Evolutionary conservation across 2,113 vertebrate species (phyloP).

Genomic region (Athene cunicularia): DNA sequence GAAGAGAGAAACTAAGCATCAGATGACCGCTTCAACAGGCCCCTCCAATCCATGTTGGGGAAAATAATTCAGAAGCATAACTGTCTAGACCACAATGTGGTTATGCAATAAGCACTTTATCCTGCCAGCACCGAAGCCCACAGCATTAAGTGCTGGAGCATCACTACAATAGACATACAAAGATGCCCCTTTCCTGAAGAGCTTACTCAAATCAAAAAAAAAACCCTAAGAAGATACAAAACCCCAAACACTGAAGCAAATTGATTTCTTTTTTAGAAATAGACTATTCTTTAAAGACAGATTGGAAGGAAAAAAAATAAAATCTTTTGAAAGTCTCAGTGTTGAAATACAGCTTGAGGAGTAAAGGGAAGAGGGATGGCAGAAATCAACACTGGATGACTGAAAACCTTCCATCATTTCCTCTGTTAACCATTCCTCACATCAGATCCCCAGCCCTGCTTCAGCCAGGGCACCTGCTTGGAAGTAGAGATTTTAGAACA

Average conservation of each 20-base stretch:
- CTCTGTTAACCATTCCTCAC: neutral
- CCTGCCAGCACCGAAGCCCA: neutral
- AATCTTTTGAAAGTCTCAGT: neutral
- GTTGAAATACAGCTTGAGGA: neutral
- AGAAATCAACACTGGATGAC: neutral
- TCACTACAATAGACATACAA: rapidly evolving
- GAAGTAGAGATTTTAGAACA: rapidly evolving
- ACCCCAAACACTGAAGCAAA: neutral
- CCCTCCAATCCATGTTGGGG: neutral
- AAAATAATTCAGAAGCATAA: rapidly evolving
- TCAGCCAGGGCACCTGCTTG: neutral
- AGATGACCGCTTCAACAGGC: neutral
- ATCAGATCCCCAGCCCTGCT: neutral
- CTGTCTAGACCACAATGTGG: rapidly evolving
- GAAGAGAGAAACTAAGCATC: neutral
- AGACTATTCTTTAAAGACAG: neutral
- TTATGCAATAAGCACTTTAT: neutral
- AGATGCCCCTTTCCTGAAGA: neutral
- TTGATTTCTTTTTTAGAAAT: neutral
- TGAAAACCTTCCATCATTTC: neutral
- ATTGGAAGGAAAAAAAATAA: rapidly evolving
- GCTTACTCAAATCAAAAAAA: neutral
- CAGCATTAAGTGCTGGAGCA: rapidly evolving
- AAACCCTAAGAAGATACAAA: neutral
- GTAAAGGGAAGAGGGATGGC: neutral